Evolutionary conservation across 2,113 vertebrate genomes (phyloP), one percentile per base, ranked within the genome.

Genomic region (Sturnus vulgaris): DNA sequence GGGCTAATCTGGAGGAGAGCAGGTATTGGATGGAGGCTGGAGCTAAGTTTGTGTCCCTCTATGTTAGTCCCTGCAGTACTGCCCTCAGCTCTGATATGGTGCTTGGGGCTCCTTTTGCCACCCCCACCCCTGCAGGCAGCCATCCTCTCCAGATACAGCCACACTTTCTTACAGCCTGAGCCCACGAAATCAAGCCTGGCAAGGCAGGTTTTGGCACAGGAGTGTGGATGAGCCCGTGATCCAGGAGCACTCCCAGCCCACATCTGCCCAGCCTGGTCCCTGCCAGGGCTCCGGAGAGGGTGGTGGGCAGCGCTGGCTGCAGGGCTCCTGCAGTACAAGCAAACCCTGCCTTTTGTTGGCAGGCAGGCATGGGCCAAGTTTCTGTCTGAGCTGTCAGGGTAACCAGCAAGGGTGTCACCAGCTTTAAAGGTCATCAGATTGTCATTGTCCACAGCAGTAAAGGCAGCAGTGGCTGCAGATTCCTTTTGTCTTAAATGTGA

Each of bases 341-440:
- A 86, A 63, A 69, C 57, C 24, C 30, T 82, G 82, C 55, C 39
- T 88, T 94, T 86, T 90, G 61, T 64, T 84, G 84, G 72, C 55
- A 73, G 66, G 49, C 73, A 77, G 30, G n/a, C 75, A 60, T 0
- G 1, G 35, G 25, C 12, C 6, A 81, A 65, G 39, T 52, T 70
- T 91, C 76, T 4, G 5, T 88, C 65, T 60, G 77, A 84, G 65
- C 92, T 78, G 81, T 77, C 84, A 91, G n/a, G 3, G 3, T 56
- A 81, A 60, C 49, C 65, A 79, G 52, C 86, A 81, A 97, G 69
- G 56, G 27, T 94, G 82, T 86, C 90, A 90, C 46, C n/a, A 50
- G 33, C 88, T 94, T 91, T 96, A 88, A 90, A 95, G 89, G 83
- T 73, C 90, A 87, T 95, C 17, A 14, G 37, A 76, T 95, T 94